A percentile compares a stretch with the other conserved stretches of the same genome.
Evolutionary conservation across 2,113 vertebrate genomes (phyloP).

Genomic region (Cavia aperea): DNA sequence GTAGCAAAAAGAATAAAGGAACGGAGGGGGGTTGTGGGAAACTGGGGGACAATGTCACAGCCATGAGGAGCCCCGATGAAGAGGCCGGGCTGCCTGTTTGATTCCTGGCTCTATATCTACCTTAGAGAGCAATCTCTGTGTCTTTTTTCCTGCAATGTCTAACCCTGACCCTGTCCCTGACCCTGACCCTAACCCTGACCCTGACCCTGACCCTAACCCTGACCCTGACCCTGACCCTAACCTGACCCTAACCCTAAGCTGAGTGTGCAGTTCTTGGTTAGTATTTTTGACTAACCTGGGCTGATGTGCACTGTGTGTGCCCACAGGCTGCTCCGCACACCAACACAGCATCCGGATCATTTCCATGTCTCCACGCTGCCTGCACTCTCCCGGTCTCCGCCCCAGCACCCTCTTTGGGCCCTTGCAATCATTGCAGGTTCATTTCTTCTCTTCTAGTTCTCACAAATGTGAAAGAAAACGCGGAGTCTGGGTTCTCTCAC

Average conservation of each 20-base stretch:
- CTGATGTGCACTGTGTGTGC: neutral
- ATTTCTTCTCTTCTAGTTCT: neutral
- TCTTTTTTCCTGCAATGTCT: neutral
- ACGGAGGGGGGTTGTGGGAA: neutral
- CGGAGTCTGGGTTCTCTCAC: no score
- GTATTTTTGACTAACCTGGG: neutral
- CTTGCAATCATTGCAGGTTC: neutral
- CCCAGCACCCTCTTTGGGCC: neutral
- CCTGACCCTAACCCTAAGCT: no score
- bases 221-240: no score
- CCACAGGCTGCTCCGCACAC: neutral
- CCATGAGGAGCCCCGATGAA: neutral
- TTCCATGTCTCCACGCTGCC: rapidly evolving
- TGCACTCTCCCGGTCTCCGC: neutral
- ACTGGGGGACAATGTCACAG: neutral
- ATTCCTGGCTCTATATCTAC: neutral
- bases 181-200: no score
- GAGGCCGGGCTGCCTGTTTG: neutral
- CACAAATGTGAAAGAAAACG: neutral
- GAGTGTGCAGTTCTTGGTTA: rapidly evolving
- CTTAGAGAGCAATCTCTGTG: neutral
- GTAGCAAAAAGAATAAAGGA: neutral
- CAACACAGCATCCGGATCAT: neutral
- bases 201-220: no score
- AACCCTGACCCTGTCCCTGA: no score